Evolutionary conservation across 2,888 invertebrate genomes (phyloP), one percentile per base, ranked within the genome.

Genomic region (Leuctra nigra): DNA sequence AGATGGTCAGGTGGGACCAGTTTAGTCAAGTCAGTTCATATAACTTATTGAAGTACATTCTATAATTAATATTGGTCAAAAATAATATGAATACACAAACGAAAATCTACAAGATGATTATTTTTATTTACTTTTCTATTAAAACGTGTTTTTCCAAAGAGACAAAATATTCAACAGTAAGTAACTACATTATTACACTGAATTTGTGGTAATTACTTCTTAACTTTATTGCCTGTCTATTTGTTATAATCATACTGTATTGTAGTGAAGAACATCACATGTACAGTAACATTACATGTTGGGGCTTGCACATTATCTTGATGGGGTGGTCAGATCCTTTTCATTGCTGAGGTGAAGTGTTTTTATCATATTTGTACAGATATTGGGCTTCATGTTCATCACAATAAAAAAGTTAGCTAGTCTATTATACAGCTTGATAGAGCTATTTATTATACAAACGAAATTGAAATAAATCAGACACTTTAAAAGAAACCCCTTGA

Each of bases 311-410:
- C 47, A 53, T 44, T 55, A 29, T 50, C 54, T 33, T 53, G n/a
- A n/a, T 25, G 46, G 53, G 39, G 59, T 58, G 59, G 56, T 56
- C 56, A 56, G 54, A 59, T 57, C 56, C 56, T 44, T n/a, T 56
- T 41, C 54, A 38, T 38, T 54, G 53, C 36, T 56, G 56, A 54
- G 56, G 56, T 54, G 50, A 24, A 56, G 33, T 54, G 56, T 59
- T 54, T 48, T 59, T 56, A 52, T 36, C 46, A 57, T 56, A 53
- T 61, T 61, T 61, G 59, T 61, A 61, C 61, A 61, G 59, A 61
- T 59, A 57, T 54, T 59, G 61, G 59, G 55, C 22, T 35, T 50
- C 33, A 11, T 46, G 33, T 16, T 58, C 29, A 47, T 53, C 60
- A 60, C 60, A 56, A 58, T 60, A 58, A 56, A 60, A 60, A 60